A percentile compares a stretch with the other conserved stretches of the same genome.
Conservation (phyloP, 2,888 invertebrate genomes). For the Amphipyra tragopoginis region DNA sequence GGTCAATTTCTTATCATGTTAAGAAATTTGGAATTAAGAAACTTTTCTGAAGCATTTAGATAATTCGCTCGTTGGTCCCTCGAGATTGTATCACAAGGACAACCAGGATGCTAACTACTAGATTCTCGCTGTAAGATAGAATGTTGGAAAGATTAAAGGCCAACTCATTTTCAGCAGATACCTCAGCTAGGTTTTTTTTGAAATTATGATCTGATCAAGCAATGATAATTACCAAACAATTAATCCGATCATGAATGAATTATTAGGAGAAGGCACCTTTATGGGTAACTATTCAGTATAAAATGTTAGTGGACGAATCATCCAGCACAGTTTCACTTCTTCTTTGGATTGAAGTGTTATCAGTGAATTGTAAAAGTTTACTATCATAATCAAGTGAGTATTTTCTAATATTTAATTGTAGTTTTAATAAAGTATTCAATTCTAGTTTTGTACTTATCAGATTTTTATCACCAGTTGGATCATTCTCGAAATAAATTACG, state of each 20-base stretch:
- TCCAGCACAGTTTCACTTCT: slow-evolving; percentile 26
- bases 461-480: too few species aligned
- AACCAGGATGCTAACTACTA: too few species aligned
- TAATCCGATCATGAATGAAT: slow-evolving; percentile 13
- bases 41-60: neutral
- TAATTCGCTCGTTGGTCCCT: too few species aligned
- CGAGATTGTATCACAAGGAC: too few species aligned
- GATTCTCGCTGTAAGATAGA: too few species aligned
- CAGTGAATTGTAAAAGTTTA: slow-evolving; percentile 20
- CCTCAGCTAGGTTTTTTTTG: too few species aligned
- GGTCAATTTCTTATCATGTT: neutral
- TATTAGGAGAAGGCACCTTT: slow-evolving; percentile 14
- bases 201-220: neutral
- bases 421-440: too few species aligned
- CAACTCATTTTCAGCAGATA: too few species aligned
- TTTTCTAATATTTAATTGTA: too few species aligned
- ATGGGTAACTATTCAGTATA: slow-evolving; percentile 44
- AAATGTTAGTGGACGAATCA: slow-evolving; percentile 13
- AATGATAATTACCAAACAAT: slow-evolving; percentile 40
- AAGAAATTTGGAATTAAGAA: neutral
- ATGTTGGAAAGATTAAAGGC: too few species aligned
- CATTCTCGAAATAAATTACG: too few species aligned
- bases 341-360: slow-evolving; percentile 30
- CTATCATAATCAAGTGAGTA: slow-evolving; percentile 33
- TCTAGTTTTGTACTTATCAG: too few species aligned